Base-by-base conservation (phyloP, 2,113 vertebrate genomes). In the Neolamprologus variostigma region DNA sequence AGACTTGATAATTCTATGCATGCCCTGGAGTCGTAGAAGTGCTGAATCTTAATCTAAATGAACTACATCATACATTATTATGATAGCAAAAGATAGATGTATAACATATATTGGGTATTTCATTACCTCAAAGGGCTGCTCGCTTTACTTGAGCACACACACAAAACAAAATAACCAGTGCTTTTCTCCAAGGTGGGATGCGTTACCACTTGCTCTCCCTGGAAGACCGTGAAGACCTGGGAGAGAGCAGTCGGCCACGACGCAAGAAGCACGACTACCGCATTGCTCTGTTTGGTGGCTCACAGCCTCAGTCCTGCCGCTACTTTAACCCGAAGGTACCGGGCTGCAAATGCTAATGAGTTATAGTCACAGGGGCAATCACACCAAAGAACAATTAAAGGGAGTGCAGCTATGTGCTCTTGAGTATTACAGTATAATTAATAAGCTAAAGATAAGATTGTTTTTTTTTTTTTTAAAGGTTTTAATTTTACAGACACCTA, bases 261-360 rank as follows among this genome's bases (percentile, higher is more conserved):
- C 97, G 98, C 81, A 98, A 99, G 95, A 98, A 98, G 55, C 98
- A 99, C 0, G 98, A 99, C 94, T 99, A 98, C 79, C 97, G 98
- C 89, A 98, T 99, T 85, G 98, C 98, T 81, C 95, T 99, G 37
- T 99, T 99, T 92, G 98, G 98, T 86, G 98, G 98, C 83, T 99
- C 98, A 4, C 98, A 99, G 93, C 98, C 98, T 83, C 98, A 99
- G 90, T 99, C 98, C 91, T 99, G 98, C 93, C 97, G 98, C 95
- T 99, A 99, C 87, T 99, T 99, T 94, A 99, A 99, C 92, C 98
- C 98, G 81, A 99, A 99, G 97, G 98, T 99, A 92, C 57, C 0
- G 4, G 95, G 17, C 47, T 71, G 11, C 28, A 81, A 47, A 35
- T 40, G 23, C 11, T n/a, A 51, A 35, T 5, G 47, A 4, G 82